Conservation (phyloP, 2,113 vertebrate species). For the Actenoides lindsayi region DNA sequence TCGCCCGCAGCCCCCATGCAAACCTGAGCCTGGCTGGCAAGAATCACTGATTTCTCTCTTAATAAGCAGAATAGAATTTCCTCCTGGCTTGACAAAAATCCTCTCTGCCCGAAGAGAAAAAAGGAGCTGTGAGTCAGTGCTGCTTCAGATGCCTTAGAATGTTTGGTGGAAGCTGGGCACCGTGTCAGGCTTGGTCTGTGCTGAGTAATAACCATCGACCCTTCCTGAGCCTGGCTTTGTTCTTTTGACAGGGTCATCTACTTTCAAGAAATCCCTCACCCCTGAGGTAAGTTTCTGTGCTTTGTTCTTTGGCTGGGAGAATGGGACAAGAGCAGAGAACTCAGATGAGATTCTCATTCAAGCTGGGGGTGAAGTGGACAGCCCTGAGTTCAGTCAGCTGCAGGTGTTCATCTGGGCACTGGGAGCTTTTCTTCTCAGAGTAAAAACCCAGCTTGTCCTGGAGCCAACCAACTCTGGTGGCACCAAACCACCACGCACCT, state of each 20-base stretch:
- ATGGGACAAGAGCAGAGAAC: no score
- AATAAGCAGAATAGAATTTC: not conserved
- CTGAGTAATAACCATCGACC: not conserved
- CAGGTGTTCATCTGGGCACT: accelerated
- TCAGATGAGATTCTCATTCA: no score
- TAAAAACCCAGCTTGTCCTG: not conserved
- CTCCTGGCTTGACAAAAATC: not conserved
- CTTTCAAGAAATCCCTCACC: conserved; percentile 62
- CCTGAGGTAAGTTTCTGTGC: conserved; percentile 67
- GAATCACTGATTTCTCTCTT: no score
- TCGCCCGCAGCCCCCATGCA: accelerated
- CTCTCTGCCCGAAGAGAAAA: not conserved
- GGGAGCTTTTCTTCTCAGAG: accelerated
- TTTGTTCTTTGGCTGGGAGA: not conserved
- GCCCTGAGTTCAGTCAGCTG: not conserved
- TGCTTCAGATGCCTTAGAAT: not conserved
- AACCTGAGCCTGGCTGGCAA: not conserved
- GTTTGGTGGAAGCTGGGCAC: accelerated
- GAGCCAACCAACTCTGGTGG: not conserved
- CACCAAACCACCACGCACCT: accelerated
- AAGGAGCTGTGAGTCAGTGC: not conserved
- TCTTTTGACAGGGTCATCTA: conserved; percentile 51
- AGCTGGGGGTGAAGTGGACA: not conserved
- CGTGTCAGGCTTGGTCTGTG: not conserved
- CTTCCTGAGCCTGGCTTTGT: not conserved